These are phyloP conservation scores for Agraylea sexmaculata DNA, from an alignment of 1,140 invertebrate species.

Conservation along the genomic window DNA sequence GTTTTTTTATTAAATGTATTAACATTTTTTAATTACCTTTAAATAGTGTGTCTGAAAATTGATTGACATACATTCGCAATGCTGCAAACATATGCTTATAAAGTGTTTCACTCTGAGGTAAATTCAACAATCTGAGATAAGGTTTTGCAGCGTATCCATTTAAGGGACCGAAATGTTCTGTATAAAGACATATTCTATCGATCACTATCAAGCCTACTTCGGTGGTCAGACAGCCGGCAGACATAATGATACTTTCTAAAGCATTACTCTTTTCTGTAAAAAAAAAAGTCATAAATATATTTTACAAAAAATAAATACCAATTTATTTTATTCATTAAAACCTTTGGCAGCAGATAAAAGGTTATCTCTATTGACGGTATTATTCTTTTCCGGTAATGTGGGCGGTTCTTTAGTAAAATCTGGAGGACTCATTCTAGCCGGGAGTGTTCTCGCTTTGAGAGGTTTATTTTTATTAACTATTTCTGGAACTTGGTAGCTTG, in stretches of 20 bases:
- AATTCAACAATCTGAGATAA: slow-evolving; percentile 75
- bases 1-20: slow-evolving; percentile 4
- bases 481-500: slow-evolving; percentile 30
- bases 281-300: slow-evolving; percentile 9
- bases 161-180: slow-evolving; percentile 60
- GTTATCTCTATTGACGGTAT: slow-evolving; percentile 40
- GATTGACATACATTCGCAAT: slow-evolving; percentile 81
- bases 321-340: slow-evolving; percentile 2
- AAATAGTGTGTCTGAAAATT: slow-evolving; percentile 71
- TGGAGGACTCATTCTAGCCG: slow-evolving; percentile 64
- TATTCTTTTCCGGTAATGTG: slow-evolving; percentile 37
- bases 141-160: slow-evolving; percentile 67
- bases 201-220: slow-evolving; percentile 81
- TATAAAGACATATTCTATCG: slow-evolving; percentile 76
- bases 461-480: slow-evolving; percentile 42
- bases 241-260: slow-evolving; percentile 50
- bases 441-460: slow-evolving; percentile 51
- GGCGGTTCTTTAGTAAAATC: slow-evolving; percentile 41
- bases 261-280: slow-evolving; percentile 45
- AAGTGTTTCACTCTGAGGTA: slow-evolving; percentile 80
- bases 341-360: slow-evolving; percentile 26
- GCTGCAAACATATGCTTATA: slow-evolving; percentile 86
- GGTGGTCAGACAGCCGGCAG: slow-evolving; percentile 80
- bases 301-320: background rate
- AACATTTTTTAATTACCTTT: slow-evolving; percentile 45